Percentiles rank a stretch among this genome's conserved stretches.
phyloP scores from a whole-genome alignment of 2,888 invertebrate genomes.

The Eugnorisma glareosa region DNA sequence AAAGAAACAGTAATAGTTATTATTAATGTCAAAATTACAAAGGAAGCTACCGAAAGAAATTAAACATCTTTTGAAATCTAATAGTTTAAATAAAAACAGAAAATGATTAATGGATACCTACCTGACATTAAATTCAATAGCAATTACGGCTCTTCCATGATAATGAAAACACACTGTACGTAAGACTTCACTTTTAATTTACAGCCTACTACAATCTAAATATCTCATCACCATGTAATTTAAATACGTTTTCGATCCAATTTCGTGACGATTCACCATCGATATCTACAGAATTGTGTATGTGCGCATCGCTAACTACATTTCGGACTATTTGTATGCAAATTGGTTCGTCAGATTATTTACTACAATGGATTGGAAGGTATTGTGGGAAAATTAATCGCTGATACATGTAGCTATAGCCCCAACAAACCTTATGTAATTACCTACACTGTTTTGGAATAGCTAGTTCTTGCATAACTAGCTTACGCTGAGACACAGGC shows the following conservation, averaged over 20 bases:
- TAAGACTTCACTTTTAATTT: neutral
- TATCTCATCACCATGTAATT: slow-evolving; percentile 20
- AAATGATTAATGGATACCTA: neutral
- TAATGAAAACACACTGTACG: slow-evolving; percentile 6
- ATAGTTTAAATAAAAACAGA: neutral
- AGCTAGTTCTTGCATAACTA: neutral
- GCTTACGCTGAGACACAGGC: neutral
- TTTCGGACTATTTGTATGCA: slow-evolving; percentile 51
- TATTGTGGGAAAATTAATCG: slow-evolving; percentile 26
- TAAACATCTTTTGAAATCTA: neutral
- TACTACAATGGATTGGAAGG: slow-evolving; percentile 14
- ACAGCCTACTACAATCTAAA: slow-evolving; percentile 5
- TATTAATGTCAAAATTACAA: neutral
- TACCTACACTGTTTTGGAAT: neutral
- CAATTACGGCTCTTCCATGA: neutral
- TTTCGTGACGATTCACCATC: slow-evolving; percentile 29
- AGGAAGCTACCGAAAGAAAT: neutral
- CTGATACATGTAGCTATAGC: neutral
- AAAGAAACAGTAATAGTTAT: neutral
- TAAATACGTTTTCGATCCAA: slow-evolving; percentile 29
- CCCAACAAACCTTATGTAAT: neutral
- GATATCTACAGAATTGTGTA: slow-evolving; percentile 9
- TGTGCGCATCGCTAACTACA: slow-evolving; percentile 37
- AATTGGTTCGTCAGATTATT: slow-evolving; percentile 47
- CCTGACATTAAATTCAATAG: neutral